Evolutionary conservation across 2,888 invertebrate species (phyloP), one percentile per base, ranked within the genome.

Genomic region (Scaptomyza parva): DNA sequence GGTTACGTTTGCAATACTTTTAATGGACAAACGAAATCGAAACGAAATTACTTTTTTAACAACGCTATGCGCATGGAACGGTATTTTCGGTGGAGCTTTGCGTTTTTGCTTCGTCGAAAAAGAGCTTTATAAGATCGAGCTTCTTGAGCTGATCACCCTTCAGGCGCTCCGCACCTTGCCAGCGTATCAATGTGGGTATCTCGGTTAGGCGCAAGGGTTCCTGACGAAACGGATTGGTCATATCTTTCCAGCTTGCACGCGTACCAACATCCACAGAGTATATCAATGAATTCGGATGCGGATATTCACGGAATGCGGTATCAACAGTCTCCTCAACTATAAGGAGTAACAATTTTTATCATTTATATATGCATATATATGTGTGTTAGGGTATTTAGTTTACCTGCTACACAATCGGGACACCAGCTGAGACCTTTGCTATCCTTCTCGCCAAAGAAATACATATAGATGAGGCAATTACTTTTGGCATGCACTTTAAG

Each of bases 381-480:
- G 22, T 22, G 5, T 12, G 0, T 39, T 35, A 14, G 6, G 0
- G 0, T 8, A n/a, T 18, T 24, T 17, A 5, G 35, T 47, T 92
- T 93, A 96, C 96, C 96, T 91, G 93, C 93, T 9, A 95, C 95
- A 90, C 97, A 97, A 91, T 97, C 97, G 0, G 95, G 94, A 88
- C 97, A 97, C 97, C 97, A 98, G 89, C 96, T 97, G 39, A 93
- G 90, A 0, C 96, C 96, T 0, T 70, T 55, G 22, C 66, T 66
- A 45, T 87, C 75, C 88, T 94, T 94, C 20, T 76, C 74, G 9
- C 84, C 84, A 18, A 69, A 73, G 40, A 84, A 83, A 35, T 84
- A 84, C 6, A 89, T 52, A 35, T 86, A 89, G 22, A 90, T 69
- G 3, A 76, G 75, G 8, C 62, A 74, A 8, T 54, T 65, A 3